A percentile compares a stretch with the other conserved stretches of the same genome.
Evolutionary conservation across 2,797 vertebrate species (phyloP).

Genomic region (Varecia variegata): DNA sequence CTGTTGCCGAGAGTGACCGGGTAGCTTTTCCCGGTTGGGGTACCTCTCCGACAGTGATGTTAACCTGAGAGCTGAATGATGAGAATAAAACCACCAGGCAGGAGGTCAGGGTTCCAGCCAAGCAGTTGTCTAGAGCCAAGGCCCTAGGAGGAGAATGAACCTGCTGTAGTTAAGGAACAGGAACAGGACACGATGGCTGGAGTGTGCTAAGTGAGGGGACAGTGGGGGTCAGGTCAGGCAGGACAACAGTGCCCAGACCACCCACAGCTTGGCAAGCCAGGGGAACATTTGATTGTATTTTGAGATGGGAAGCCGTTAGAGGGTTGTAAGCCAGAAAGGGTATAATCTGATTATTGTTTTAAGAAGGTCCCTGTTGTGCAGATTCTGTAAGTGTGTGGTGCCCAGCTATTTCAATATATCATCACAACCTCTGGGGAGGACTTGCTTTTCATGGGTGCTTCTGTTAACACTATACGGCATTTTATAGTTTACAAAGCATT

Average conservation of each 20-base stretch:
- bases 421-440: neutral
- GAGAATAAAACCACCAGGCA: neutral
- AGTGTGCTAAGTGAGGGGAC: neutral
- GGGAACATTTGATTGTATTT: neutral
- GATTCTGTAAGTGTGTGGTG: neutral
- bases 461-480: neutral
- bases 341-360: neutral
- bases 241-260: neutral
- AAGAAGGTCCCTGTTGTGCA: neutral
- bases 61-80: neutral
- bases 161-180: neutral
- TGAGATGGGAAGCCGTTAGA: neutral
- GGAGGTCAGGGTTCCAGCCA: neutral
- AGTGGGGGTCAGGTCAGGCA: neutral
- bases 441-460: neutral
- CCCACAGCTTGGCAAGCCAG: neutral
- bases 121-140: neutral
- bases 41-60: neutral
- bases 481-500: neutral
- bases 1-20: neutral
- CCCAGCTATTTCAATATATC: neutral
- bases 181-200: neutral
- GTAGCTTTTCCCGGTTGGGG: too few species aligned
- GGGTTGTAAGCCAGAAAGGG: neutral
- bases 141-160: neutral